Base-by-base conservation (phyloP, 2,113 vertebrate genomes). In the Phaethornis superciliosus region DNA sequence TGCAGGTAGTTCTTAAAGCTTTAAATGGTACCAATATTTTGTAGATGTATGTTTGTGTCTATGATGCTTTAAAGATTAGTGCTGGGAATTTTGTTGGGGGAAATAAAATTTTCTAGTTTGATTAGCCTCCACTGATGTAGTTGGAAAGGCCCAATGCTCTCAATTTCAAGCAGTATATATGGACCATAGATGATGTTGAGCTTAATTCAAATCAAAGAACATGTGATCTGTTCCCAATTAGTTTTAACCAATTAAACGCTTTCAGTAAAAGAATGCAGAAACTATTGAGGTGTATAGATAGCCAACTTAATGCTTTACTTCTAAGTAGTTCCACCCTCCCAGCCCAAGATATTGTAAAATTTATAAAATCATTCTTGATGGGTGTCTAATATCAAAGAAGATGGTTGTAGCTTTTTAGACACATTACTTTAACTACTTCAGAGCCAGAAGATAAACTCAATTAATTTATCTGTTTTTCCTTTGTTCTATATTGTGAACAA, bases 61-160 rank as follows among this genome's bases (percentile, higher is more conserved):
- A 5, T 56, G 10, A 59, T 71, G 10, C 10, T 90, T 7, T 71
- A 63, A 54, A 42, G 10, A 6, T 27, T 58, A 60, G 2, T 35
- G 22, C 24, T 33, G 4, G 3, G 10, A 18, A 11, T 37, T 58
- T 70, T 72, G 8, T 20, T 28, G 3, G 8, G 4, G 26, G 3
- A 27, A 76, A 54, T 30, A 46, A 13, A 49, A 46, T 63, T 58
- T 78, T 87, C 9, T 40, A 21, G 7, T 49, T 78, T 89, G 84
- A 49, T 62, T 54, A 78, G 2, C 7, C 6, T 4, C 10, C 12
- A 15, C 2, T n/a, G 9, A 67, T 35, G 20, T 28, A 35, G 17
- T 3, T 81, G 17, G 17, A 84, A 82, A 17, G 1, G 0, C 10
- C 3, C 3, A 24, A 4, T 3, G 7, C 7, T 40, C 3, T 10